Evolutionary conservation across 2,797 vertebrate species (phyloP).

Genomic region (Coluber constrictor): DNA sequence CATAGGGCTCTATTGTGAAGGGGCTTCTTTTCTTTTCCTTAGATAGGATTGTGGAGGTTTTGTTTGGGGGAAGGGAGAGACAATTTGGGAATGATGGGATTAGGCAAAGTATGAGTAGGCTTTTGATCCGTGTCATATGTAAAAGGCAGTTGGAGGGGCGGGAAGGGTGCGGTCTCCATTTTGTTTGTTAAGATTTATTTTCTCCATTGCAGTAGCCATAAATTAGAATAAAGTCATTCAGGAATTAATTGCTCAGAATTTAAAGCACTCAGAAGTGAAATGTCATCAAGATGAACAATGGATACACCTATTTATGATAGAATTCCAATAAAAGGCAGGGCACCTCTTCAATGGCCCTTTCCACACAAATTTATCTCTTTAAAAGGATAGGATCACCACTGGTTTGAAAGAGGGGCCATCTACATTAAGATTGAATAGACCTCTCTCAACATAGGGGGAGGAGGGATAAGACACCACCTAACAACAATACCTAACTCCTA

Average conservation of each 20-base stretch:
- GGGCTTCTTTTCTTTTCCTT: not conserved
- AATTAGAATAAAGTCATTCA: not conserved
- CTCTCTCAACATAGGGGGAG: not conserved
- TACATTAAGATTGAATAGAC: not conserved
- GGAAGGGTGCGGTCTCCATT: not conserved
- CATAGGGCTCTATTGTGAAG: not conserved
- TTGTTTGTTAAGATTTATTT: not conserved
- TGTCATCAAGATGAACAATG: not conserved
- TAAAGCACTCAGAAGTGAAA: not conserved
- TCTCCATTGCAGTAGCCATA: not conserved
- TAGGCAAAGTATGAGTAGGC: not conserved
- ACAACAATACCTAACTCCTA: not conserved
- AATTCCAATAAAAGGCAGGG: not conserved
- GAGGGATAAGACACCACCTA: not conserved
- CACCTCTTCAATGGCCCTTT: not conserved
- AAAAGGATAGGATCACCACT: not conserved
- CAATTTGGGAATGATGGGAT: not conserved
- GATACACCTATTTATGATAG: not conserved
- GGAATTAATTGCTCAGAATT: not conserved
- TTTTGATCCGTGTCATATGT: not conserved
- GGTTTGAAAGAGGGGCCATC: not conserved
- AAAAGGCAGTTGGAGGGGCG: not conserved
- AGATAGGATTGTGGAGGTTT: not conserved
- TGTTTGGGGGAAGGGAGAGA: not conserved
- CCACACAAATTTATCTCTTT: not conserved